Conservation (phyloP, 2,888 invertebrate genomes). For the Selenia dentaria region DNA sequence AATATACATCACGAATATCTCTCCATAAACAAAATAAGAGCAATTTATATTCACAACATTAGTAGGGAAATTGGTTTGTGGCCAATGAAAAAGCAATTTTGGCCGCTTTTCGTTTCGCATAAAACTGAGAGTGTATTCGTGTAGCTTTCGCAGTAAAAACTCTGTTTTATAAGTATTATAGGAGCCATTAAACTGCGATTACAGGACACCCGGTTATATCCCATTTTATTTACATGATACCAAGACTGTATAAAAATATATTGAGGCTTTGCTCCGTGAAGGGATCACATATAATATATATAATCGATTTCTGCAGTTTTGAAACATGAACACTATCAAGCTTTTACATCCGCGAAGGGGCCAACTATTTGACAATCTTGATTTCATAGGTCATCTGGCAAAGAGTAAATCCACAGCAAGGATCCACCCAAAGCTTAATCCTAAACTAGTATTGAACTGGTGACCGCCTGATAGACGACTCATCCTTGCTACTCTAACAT, state of each 20-base stretch:
- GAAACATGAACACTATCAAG: too few species aligned
- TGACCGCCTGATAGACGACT: too few species aligned
- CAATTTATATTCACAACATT: constrained; percentile 56
- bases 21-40: constrained; percentile 39
- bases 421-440: too few species aligned
- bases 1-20: too few species aligned
- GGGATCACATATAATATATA: too few species aligned
- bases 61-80: constrained; percentile 53
- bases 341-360: too few species aligned
- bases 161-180: constrained; percentile 33
- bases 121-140: constrained; percentile 44
- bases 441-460: too few species aligned
- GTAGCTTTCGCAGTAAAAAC: constrained; percentile 37
- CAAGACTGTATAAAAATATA: constrained; percentile 17
- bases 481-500: too few species aligned
- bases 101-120: constrained; percentile 33
- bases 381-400: too few species aligned
- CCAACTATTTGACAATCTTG: too few species aligned
- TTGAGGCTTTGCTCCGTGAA: background rate
- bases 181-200: constrained; percentile 54
- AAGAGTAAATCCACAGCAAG: too few species aligned
- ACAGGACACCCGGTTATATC: constrained; percentile 56
- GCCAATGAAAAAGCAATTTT: constrained; percentile 70
- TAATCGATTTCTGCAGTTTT: too few species aligned
- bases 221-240: constrained; percentile 50